Evolutionary conservation across 2,888 invertebrate genomes (phyloP).

Genomic region (Antheraea yamamai): DNA sequence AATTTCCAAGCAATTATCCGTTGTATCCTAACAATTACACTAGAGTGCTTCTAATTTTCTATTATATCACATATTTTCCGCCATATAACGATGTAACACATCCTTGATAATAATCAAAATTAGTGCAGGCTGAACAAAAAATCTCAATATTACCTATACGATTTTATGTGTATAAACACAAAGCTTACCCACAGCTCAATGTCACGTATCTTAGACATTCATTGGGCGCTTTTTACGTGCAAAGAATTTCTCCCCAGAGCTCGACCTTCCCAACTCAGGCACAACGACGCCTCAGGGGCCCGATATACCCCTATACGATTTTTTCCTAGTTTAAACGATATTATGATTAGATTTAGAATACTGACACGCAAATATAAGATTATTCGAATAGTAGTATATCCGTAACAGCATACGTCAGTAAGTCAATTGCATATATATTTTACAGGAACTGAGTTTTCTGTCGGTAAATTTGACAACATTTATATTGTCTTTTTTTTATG

Average conservation of each 20-base stretch:
- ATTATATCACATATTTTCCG: neutral
- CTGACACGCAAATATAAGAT: conserved; percentile 12
- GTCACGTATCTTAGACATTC: conserved; percentile 19
- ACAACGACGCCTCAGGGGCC: conserved; percentile 2
- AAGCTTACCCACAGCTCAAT: conserved; percentile 20
- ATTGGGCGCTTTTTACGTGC: conserved; percentile 21
- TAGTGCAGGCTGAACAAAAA: neutral
- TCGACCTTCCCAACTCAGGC: conserved; percentile 15
- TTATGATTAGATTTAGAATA: conserved; percentile 17
- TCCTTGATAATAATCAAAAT: neutral
- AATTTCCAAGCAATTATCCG: no score
- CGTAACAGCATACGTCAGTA: conserved; percentile 19
- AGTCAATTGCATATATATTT: conserved; percentile 12
- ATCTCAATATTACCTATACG: neutral
- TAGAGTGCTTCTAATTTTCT: neutral
- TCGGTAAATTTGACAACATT: no score
- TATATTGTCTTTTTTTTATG: no score
- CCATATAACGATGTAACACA: neutral
- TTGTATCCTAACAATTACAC: no score
- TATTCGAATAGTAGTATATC: conserved; percentile 20
- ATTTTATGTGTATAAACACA: neutral
- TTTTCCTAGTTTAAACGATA: conserved; percentile 14
- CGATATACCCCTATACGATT: conserved; percentile 13
- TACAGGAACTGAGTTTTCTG: neutral
- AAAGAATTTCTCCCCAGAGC: conserved; percentile 20